Percentiles rank a stretch among this genome's conserved stretches.
Conservation (phyloP, 2,797 vertebrate species). For the Podargus strigoides region DNA sequence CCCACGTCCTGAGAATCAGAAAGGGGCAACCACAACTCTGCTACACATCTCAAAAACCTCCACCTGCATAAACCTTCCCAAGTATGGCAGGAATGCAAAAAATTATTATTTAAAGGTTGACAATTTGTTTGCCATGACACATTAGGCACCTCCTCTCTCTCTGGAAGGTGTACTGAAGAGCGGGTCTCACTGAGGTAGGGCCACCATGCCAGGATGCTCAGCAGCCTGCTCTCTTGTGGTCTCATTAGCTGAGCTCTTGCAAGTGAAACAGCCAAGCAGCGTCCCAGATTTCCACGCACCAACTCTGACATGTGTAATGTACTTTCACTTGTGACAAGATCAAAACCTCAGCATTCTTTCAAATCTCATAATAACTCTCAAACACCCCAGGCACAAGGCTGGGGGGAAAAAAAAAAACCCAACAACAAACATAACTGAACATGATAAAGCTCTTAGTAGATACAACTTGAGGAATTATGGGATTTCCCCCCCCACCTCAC, state of each 20-base stretch:
- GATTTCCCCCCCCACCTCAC: not conserved
- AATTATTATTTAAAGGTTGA: not conserved
- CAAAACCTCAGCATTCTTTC: constrained; percentile 72
- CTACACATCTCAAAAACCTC: not conserved
- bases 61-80: not conserved
- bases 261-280: constrained; percentile 7
- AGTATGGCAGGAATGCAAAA: not conserved
- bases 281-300: constrained; percentile 64
- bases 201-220: not conserved
- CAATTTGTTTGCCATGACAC: not conserved
- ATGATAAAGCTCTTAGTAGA: constrained; percentile 55
- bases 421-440: constrained; percentile 6
- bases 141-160: not conserved
- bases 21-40: not conserved
- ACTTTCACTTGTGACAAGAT: constrained; percentile 68
- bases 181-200: not conserved
- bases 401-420: not conserved
- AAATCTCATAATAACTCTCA: constrained; percentile 70
- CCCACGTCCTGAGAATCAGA: rapidly evolving
- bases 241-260: constrained; percentile 69
- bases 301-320: constrained; percentile 70
- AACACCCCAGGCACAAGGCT: constrained; percentile 3
- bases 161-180: not conserved
- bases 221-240: constrained; percentile 70
- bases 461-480: constrained; percentile 8